Conservation (phyloP, 2,888 invertebrate genomes). For the Thymelicus acteon region DNA sequence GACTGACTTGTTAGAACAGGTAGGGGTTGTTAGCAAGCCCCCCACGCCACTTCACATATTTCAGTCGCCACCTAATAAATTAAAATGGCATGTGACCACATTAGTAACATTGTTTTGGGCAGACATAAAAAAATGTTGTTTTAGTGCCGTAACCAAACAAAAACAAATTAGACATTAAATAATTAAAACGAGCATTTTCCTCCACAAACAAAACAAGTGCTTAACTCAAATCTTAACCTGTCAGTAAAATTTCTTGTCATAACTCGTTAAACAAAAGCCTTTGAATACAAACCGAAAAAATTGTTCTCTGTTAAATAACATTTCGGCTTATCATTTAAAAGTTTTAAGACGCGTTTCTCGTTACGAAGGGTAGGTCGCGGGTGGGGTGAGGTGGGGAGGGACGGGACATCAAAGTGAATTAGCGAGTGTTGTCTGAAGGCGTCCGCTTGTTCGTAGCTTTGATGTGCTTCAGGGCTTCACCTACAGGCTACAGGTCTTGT, state of each 20-base stretch:
- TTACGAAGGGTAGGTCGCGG: constrained; percentile 54
- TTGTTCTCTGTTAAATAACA: constrained; percentile 71
- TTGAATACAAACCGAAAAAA: constrained; percentile 59
- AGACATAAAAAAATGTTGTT: too few species aligned
- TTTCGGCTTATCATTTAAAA: constrained; percentile 73
- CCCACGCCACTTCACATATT: too few species aligned
- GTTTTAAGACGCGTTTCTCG: constrained; percentile 79
- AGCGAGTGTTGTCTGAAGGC: constrained; percentile 83
- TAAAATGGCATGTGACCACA: too few species aligned
- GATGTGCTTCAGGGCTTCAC: constrained; percentile 67
- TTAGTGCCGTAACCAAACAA: too few species aligned
- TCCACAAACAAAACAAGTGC: background rate
- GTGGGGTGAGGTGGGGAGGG: constrained; percentile 47
- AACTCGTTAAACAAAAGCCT: constrained; percentile 42
- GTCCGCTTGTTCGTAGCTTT: constrained; percentile 82
- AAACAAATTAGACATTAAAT: too few species aligned
- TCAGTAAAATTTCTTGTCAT: constrained; percentile 24
- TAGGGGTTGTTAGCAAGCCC: too few species aligned
- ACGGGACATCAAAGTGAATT: constrained; percentile 83
- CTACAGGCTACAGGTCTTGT: constrained; percentile 40
- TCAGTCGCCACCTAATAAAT: too few species aligned
- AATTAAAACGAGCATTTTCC: too few species aligned
- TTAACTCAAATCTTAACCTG: constrained; percentile 16
- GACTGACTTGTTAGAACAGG: too few species aligned
- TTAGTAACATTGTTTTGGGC: too few species aligned